Percentiles rank a stretch among this genome's conserved stretches.
phyloP scores from a whole-genome alignment of 37 sponge, comb jelly and placozoan species.

The Cladorhizidae sp. region DNA sequence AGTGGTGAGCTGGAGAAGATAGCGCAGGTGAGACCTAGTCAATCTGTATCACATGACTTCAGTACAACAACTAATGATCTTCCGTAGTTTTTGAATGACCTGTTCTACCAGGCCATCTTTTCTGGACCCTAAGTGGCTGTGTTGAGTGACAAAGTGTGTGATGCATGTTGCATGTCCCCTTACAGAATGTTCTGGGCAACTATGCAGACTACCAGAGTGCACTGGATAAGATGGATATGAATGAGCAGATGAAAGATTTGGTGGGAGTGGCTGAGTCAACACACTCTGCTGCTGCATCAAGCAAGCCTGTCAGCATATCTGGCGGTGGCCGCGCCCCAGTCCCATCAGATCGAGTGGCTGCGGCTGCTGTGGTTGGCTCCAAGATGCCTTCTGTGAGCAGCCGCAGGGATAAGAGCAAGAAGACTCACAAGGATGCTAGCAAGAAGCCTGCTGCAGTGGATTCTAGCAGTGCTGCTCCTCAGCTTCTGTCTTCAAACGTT shows the following conservation, averaged over 20 bases:
- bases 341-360: too few relatives aligned
- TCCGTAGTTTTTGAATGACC: background rate
- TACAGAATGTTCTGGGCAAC: slow-evolving; percentile 15
- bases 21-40: background rate
- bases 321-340: too few relatives aligned
- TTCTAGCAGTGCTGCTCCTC: too few relatives aligned
- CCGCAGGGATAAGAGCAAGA: background rate
- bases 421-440: background rate
- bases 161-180: background rate
- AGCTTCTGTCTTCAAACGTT: too few relatives aligned
- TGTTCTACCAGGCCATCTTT: background rate
- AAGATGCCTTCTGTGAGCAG: background rate
- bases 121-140: background rate
- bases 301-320: too few relatives aligned
- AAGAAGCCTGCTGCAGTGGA: background rate
- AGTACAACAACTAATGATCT: background rate
- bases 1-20: background rate
- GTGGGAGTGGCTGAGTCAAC: slow-evolving; percentile 18
- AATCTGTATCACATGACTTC: background rate
- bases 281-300: background rate
- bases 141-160: background rate
- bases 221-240: background rate
- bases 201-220: slow-evolving; percentile 6
- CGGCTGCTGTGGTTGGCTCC: too few relatives aligned
- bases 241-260: slow-evolving; percentile 9